Percentiles rank a stretch among this genome's conserved stretches.
phyloP scores from a whole-genome alignment of 1,140 invertebrate genomes.

The Nebria ingens region DNA sequence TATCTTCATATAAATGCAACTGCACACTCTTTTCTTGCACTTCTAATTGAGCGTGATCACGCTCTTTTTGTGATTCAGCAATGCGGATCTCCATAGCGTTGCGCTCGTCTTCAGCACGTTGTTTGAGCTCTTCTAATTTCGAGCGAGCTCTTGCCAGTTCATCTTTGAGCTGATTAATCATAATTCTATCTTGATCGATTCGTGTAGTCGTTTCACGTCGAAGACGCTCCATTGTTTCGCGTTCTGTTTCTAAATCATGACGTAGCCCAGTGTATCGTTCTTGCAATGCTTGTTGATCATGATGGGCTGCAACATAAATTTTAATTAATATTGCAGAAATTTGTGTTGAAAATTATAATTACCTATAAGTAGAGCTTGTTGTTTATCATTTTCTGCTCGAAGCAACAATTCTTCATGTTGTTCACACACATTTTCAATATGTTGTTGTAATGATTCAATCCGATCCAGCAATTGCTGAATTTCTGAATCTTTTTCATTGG shows the following conservation, averaged over 20 bases:
- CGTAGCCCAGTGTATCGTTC: constrained; percentile 61
- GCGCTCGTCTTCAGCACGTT: constrained; percentile 59
- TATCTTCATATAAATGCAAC: constrained; percentile 64
- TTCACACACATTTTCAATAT: constrained; percentile 65
- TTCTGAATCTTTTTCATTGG: constrained; percentile 63
- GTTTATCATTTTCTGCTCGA: constrained; percentile 78
- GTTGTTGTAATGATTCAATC: constrained; percentile 59
- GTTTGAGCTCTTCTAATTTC: constrained; percentile 51
- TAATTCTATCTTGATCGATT: constrained; percentile 59
- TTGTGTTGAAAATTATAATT: constrained; percentile 20
- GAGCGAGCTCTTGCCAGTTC: constrained; percentile 56
- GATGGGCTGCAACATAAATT: constrained; percentile 49
- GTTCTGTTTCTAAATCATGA: constrained; percentile 59
- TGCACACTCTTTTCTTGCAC: constrained; percentile 67
- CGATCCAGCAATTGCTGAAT: constrained; percentile 58
- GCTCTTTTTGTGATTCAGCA: constrained; percentile 57
- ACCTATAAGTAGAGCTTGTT: constrained; percentile 75
- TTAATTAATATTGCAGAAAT: background rate
- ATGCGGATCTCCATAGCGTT: constrained; percentile 56
- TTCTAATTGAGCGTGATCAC: constrained; percentile 54
- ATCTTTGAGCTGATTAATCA: constrained; percentile 61
- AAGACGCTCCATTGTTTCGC: constrained; percentile 53
- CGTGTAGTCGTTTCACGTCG: constrained; percentile 54
- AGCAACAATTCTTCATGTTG: constrained; percentile 76
- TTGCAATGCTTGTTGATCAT: constrained; percentile 71